Evolutionary conservation across 2,888 invertebrate genomes (phyloP), one percentile per base, ranked within the genome.

Genomic region (Parthenolecanium corni): DNA sequence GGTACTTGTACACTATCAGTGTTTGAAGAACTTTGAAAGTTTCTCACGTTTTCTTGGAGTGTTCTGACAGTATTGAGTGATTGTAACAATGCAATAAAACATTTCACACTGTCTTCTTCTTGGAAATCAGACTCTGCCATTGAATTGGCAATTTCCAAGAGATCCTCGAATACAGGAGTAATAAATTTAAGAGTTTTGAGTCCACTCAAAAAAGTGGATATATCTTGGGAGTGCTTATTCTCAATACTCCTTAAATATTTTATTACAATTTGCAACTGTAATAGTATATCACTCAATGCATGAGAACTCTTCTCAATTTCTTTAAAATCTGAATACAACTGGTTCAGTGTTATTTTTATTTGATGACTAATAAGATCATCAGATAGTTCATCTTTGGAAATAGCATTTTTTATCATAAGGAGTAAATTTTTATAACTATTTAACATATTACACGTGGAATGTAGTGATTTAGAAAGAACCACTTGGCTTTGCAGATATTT

Each of bases 61-160:
- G 61, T 61, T 51, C 61, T 61, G 3, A 61, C 20, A 14, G 49
- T 61, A 23, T 61, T 61, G 21, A 61, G 51, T 2, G 61, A 61
- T 51, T 61, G 61, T 24, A 61, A 11, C 9, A 61, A 36, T 14
- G 61, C 61, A 12, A 61, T 61, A 49, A 51, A 49, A 25, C 61
- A 61, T 23, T 61, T 51, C 3, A 61, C 61, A 24, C 49, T 61
- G 24, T 61, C 51, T 16, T 40, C 61, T 51, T 61, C 61, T 49
- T 49, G 49, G 21, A 49, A 14, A 21, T 49, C 49, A 18, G 21
- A 14, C 23, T 49, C 23, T 3, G 49, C 14, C 2, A 49, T 18
- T 14, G 6, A 14, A 21, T 49, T 14, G 5, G 21, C 20, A 11
- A 23, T 23, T 12, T 9, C 6, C 6, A 21, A 23, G 5, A 49